Evolutionary conservation across 2,888 invertebrate species (phyloP).

Genomic region (Cephus rjabovi): DNA sequence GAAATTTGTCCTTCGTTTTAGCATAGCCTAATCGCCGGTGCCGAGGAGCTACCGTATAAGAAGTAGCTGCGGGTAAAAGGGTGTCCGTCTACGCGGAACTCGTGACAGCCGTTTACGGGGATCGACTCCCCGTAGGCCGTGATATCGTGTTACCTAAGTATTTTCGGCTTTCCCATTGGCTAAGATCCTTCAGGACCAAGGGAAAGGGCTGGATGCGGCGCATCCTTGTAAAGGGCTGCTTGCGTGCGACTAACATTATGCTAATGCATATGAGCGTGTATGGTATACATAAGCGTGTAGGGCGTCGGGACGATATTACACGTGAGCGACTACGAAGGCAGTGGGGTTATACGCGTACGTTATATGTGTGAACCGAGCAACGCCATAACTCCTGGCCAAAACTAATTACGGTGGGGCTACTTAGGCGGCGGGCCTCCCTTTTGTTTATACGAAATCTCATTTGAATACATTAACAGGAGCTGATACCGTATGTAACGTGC

Average conservation of each 20-base stretch:
- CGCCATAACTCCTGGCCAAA: constrained; percentile 51
- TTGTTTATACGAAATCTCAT: constrained; percentile 52
- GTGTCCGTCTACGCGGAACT: constrained; percentile 33
- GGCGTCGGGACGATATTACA: neutral
- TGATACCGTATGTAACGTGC: constrained; percentile 11
- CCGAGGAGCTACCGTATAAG: constrained; percentile 41
- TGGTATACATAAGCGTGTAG: constrained; percentile 9
- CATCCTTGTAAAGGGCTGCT: constrained; percentile 26
- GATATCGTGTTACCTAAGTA: constrained; percentile 46
- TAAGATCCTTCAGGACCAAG: neutral
- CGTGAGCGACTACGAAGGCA: constrained; percentile 5
- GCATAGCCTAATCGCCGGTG: constrained; percentile 37
- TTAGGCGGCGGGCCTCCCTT: constrained; percentile 45
- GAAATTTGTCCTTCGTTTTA: constrained; percentile 37
- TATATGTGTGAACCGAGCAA: constrained; percentile 1
- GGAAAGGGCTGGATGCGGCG: neutral
- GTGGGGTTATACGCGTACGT: neutral
- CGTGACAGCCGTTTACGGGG: constrained; percentile 35
- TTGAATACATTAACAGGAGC: constrained; percentile 47
- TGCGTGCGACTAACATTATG: constrained; percentile 52
- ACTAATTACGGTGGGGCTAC: constrained; percentile 55
- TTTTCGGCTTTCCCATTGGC: neutral
- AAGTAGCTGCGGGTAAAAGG: constrained; percentile 27
- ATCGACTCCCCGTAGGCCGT: constrained; percentile 30
- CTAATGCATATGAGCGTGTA: constrained; percentile 36